A percentile compares a stretch with the other conserved stretches of the same genome.
Conservation (phyloP, 2,888 invertebrate species). For the Coenonympha arcania region DNA sequence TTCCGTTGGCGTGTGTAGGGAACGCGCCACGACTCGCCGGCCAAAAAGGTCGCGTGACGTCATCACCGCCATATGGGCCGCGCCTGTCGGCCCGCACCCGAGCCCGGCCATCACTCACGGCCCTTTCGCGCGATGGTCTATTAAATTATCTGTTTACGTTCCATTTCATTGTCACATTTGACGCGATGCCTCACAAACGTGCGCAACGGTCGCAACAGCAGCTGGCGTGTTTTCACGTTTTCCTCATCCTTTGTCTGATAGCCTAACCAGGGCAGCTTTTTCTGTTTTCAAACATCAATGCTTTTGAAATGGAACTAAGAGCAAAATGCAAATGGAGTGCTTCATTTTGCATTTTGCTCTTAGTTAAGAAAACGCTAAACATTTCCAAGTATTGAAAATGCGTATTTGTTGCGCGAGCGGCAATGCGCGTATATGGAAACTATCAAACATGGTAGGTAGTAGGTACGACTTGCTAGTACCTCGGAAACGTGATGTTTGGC, state of each 20-base stretch:
- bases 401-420: background rate
- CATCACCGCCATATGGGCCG: conserved; percentile 64
- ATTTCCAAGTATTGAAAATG: background rate
- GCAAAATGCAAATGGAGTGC: too few species aligned
- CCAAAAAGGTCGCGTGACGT: conserved; percentile 73
- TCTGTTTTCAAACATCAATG: too few species aligned
- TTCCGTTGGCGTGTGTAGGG: conserved; percentile 66
- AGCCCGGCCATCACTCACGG: conserved; percentile 44
- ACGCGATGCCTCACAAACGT: conserved; percentile 16
- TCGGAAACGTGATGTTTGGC: conserved; percentile 49
- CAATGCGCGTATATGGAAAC: conserved; percentile 33
- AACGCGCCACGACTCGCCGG: conserved; percentile 53
- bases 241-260: background rate
- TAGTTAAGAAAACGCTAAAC: too few species aligned
- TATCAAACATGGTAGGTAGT: too few species aligned
- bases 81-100: conserved; percentile 49
- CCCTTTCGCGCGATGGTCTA: conserved; percentile 44
- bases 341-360: too few species aligned
- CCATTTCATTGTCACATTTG: conserved; percentile 31
- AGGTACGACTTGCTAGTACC: too few species aligned
- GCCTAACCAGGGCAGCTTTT: too few species aligned
- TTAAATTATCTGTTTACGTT: conserved; percentile 44
- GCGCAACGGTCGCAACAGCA: conserved; percentile 24
- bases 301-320: too few species aligned
- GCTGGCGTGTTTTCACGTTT: too few species aligned